phyloP scores from a whole-genome alignment of 2,113 vertebrate genomes.

The Apteryx owenii region DNA sequence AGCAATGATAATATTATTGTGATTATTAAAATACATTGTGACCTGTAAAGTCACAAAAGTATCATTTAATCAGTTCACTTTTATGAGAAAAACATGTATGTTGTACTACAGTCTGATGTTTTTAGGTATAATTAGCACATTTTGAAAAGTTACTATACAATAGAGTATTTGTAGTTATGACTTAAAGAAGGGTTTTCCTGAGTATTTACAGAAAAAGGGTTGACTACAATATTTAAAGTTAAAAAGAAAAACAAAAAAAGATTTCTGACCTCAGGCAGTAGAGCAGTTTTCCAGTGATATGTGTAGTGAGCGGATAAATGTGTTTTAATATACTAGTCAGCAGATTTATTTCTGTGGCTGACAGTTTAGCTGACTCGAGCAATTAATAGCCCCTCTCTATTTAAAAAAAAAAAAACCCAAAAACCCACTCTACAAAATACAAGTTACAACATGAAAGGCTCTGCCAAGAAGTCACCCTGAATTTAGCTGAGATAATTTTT shows the following conservation, averaged over 20 bases:
- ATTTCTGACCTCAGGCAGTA: neutral
- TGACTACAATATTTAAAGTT: neutral
- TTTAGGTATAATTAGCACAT: neutral
- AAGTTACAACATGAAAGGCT: neutral
- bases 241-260: neutral
- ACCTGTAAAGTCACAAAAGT: neutral
- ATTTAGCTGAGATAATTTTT: conserved; percentile 13
- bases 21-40: neutral
- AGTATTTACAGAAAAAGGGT: neutral
- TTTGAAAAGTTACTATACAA: neutral
- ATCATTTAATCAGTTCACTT: neutral
- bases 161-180: neutral
- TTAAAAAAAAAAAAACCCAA: neutral
- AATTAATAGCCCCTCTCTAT: neutral
- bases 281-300: neutral
- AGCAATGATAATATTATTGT: neutral
- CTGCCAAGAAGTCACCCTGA: conserved; percentile 21
- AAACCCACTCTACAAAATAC: neutral
- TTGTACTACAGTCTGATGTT: neutral
- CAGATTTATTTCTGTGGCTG: conserved; percentile 35
- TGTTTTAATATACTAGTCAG: conserved; percentile 29
- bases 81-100: neutral
- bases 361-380: conserved; percentile 11
- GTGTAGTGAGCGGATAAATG: neutral
- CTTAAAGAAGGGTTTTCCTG: neutral